These are phyloP conservation scores for Brachymystax lenok DNA, from an alignment of 2,797 vertebrate genomes.

Conservation along the genomic window DNA sequence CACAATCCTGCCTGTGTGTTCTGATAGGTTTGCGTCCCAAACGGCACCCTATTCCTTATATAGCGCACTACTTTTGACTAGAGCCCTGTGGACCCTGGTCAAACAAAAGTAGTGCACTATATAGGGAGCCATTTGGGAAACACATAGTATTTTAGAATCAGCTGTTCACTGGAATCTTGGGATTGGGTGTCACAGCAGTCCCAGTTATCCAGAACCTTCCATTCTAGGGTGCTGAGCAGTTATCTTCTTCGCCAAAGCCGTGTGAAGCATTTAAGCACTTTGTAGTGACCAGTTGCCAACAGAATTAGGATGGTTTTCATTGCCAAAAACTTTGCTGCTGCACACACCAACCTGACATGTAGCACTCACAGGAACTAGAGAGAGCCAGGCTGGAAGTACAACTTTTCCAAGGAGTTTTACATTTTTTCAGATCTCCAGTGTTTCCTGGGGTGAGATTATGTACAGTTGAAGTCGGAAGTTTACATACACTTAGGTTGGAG, in stretches of 20 bases:
- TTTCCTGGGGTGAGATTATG: conserved; percentile 66
- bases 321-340: conserved; percentile 70
- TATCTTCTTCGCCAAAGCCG: conserved; percentile 67
- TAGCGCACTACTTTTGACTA: neutral
- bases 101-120: neutral
- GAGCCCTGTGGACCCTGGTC: neutral
- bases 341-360: conserved; percentile 9
- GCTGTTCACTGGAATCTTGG: conserved; percentile 54
- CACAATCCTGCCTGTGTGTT: conserved; percentile 61
- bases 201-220: conserved; percentile 60
- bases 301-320: conserved; percentile 77
- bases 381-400: conserved; percentile 52
- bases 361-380: conserved; percentile 56
- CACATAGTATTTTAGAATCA: neutral
- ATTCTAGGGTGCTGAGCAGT: conserved; percentile 68
- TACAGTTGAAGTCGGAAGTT: too few species aligned
- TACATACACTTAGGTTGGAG: too few species aligned
- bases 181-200: conserved; percentile 61
- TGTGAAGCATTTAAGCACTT: conserved; percentile 89
- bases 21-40: conserved; percentile 20
- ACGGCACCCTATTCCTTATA: neutral
- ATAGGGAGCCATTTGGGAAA: too few species aligned
- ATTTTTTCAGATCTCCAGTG: conserved; percentile 62
- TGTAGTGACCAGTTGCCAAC: conserved; percentile 93
- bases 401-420: conserved; percentile 56